Conservation (phyloP, 2,797 vertebrate species). For the Cossypha dichroa region DNA sequence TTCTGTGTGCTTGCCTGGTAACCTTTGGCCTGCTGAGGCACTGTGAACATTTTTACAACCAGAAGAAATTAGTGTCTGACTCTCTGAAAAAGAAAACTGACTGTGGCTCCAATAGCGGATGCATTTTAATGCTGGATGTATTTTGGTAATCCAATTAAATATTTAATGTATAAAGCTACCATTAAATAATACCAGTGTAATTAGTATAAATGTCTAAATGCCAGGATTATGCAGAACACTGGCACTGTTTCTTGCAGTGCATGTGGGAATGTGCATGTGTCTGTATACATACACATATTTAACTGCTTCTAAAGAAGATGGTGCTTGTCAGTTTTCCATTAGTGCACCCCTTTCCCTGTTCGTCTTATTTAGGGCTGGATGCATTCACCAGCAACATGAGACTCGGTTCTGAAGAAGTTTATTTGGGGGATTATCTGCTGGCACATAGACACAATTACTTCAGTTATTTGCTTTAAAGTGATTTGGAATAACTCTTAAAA, state of each 20-base stretch:
- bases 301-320: neutral
- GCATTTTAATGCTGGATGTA: neutral
- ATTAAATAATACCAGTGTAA: neutral
- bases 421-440: neutral
- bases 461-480: neutral
- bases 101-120: neutral
- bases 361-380: neutral
- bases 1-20: neutral
- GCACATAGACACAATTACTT: neutral
- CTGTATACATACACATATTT: neutral
- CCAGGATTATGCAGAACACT: neutral
- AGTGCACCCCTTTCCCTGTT: neutral
- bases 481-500: neutral
- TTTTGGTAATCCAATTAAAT: slow-evolving; percentile 19
- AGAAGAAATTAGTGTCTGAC: neutral
- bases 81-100: neutral
- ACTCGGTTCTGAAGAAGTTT: neutral
- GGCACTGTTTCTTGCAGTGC: neutral
- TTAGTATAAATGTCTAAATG: neutral
- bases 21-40: neutral
- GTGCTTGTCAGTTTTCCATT: neutral
- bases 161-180: neutral
- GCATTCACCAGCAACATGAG: neutral
- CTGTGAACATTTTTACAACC: neutral
- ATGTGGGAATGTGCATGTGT: accelerated